A percentile compares a stretch with the other conserved stretches of the same genome.
Conservation (phyloP, 2,113 vertebrate genomes). For the Athene cunicularia region DNA sequence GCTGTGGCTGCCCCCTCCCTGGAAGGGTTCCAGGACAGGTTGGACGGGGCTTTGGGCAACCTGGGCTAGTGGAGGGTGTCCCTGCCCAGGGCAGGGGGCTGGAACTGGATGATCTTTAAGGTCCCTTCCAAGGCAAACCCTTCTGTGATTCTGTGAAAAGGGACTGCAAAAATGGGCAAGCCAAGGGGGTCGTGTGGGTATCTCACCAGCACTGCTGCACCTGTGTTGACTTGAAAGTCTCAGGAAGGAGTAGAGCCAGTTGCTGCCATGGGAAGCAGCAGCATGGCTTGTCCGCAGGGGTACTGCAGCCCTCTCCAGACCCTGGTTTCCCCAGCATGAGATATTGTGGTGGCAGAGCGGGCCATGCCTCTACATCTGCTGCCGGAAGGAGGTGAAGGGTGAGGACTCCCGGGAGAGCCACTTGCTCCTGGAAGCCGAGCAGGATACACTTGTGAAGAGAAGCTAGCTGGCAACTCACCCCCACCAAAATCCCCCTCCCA, state of each 20-base stretch:
- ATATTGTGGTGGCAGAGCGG: rapidly evolving
- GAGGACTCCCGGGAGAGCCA: neutral
- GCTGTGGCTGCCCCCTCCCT: too few species aligned
- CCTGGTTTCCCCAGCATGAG: neutral
- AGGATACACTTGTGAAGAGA: neutral
- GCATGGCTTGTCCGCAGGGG: rapidly evolving
- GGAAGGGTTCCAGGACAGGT: too few species aligned
- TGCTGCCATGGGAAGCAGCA: neutral
- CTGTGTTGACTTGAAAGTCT: neutral
- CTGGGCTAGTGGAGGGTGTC: too few species aligned
- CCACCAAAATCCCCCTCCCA: neutral
- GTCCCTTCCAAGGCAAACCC: too few species aligned
- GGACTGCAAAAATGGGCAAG: neutral
- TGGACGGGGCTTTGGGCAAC: too few species aligned
- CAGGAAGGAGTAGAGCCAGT: neutral
- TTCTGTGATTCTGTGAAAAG: too few species aligned
- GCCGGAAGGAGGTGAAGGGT: neutral
- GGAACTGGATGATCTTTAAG: too few species aligned
- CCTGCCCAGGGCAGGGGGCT: too few species aligned
- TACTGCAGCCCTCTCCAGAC: neutral
- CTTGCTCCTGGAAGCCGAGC: neutral
- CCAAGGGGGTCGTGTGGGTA: neutral
- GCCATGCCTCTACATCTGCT: neutral
- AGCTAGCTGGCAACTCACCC: neutral
- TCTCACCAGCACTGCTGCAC: rapidly evolving